Percentiles rank a stretch among this genome's conserved stretches.
These are phyloP conservation scores for Trichomycterus rosablanca DNA, from an alignment of 2,113 vertebrate genomes.

Conservation along the genomic window DNA sequence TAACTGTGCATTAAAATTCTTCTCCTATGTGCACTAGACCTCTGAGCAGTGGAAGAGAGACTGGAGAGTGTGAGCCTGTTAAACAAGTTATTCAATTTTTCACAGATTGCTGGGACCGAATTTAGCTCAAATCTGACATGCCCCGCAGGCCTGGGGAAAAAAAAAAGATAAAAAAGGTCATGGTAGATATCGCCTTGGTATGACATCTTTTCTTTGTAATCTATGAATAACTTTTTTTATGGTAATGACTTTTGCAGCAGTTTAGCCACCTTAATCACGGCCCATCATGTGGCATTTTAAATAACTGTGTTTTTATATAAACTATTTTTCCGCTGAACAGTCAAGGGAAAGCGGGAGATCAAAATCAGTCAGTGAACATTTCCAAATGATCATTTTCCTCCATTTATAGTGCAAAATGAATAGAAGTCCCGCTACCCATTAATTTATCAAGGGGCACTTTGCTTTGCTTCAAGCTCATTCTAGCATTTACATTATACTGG, in stretches of 20 bases:
- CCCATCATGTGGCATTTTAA: conserved; percentile 35
- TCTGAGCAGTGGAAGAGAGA: background rate
- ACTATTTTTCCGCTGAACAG: conserved; percentile 18
- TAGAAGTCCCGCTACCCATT: conserved; percentile 44
- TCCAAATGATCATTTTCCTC: conserved; percentile 43
- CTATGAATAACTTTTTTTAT: conserved; percentile 33
- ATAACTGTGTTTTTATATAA: conserved; percentile 39
- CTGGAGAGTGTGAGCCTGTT: background rate
- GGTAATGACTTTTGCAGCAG: conserved; percentile 42
- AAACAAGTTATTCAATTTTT: conserved; percentile 12
- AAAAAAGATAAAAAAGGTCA: conserved; percentile 3
- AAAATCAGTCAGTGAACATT: conserved; percentile 20
- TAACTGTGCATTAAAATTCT: too few relatives aligned
- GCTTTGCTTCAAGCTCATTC: conserved; percentile 16
- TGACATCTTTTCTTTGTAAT: conserved; percentile 21
- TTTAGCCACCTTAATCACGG: conserved; percentile 35
- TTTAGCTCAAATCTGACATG: conserved; percentile 10
- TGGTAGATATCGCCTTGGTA: background rate
- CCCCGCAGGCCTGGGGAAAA: background rate
- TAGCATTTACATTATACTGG: conserved; percentile 33
- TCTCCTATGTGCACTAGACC: too few relatives aligned
- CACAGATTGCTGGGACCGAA: conserved; percentile 2
- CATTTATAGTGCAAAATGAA: conserved; percentile 55
- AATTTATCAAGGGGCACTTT: conserved; percentile 51
- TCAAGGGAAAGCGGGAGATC: conserved; percentile 9